phyloP scores from a whole-genome alignment of 37 sponge, comb jelly and placozoan species.

The Chondrilla cf. caribensis region DNA sequence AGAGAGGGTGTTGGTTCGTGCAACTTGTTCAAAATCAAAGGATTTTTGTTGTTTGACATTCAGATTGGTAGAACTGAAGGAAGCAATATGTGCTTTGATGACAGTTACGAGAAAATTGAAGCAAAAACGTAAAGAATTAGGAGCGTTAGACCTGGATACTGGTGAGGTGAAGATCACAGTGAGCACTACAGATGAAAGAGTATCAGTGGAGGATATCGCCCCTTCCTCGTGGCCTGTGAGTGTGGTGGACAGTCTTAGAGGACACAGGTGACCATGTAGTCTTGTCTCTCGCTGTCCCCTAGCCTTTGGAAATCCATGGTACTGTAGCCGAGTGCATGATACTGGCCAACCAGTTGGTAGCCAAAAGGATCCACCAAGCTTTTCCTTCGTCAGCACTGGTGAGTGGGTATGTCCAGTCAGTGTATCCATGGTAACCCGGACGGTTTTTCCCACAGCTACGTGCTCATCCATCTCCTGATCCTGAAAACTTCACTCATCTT shows the following conservation, averaged over 20 bases:
- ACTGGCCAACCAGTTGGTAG: conserved; percentile 78
- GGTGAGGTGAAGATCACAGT: conserved; percentile 60
- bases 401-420: conserved; percentile 30
- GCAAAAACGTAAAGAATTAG: conserved; percentile 26
- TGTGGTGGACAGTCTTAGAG: no score
- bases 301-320: conserved; percentile 73
- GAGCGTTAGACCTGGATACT: conserved; percentile 69
- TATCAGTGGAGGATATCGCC: conserved; percentile 13
- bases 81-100: conserved; percentile 26
- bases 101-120: conserved; percentile 44
- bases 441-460: conserved; percentile 51
- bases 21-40: no score
- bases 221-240: neutral
- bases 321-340: conserved; percentile 83
- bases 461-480: conserved; percentile 29
- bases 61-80: conserved; percentile 48
- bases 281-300: neutral
- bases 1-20: neutral
- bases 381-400: conserved; percentile 64
- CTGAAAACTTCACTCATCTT: conserved; percentile 12
- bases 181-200: neutral
- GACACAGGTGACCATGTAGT: no score
- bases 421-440: neutral
- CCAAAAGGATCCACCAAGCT: conserved; percentile 46
- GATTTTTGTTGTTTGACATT: no score